Evolutionary conservation across 2,797 vertebrate species (phyloP), one percentile per base, ranked within the genome.

Genomic region (Sebastes matsubarae): DNA sequence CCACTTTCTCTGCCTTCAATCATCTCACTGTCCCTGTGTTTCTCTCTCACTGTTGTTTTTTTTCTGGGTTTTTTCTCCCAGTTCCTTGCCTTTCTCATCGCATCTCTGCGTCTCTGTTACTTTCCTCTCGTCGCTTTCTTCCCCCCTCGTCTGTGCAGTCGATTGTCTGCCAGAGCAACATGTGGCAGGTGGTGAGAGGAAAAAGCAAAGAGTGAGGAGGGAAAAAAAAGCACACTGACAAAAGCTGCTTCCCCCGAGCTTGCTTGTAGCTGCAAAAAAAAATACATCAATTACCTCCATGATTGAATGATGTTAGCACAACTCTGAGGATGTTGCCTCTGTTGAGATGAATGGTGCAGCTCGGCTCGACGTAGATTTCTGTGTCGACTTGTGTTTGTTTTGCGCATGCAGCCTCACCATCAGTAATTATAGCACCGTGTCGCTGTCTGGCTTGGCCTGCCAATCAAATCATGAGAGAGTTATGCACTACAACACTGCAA

Each of bases 251-350:
- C 84, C 90, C 88, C 61, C 32, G 64, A 91, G 89, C 88, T 82
- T 81, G 76, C 87, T 89, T 81, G 83, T 90, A 89, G 81, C 83
- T 79, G 63, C 68, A 81, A 81, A 86, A 82, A 80, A 75, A 77
- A 76, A 79, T 46, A 93, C 89, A 91, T 92, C 90, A 92, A 90
- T 94, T 93, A 91, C 86, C 73, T 65, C 65, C 46, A 29, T 93
- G 94, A 93, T 90, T 93, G 93, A 93, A 92, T 80, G 89, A 92
- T 82, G 90, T 93, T 91, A 91, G 93, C 85, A 80, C 87, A 91
- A 90, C 82, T 88, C 91, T 80, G 74, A 88, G 84, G 87, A 86
- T 78, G 84, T 85, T 79, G 82, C 77, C 68, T 88, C 79, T 84
- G 83, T 89, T 55, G 82, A 89, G 88, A 93, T 88, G 89, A 92